Evolutionary conservation across 2,113 vertebrate genomes (phyloP).

Genomic region (Pomatorhinus ruficollis): DNA sequence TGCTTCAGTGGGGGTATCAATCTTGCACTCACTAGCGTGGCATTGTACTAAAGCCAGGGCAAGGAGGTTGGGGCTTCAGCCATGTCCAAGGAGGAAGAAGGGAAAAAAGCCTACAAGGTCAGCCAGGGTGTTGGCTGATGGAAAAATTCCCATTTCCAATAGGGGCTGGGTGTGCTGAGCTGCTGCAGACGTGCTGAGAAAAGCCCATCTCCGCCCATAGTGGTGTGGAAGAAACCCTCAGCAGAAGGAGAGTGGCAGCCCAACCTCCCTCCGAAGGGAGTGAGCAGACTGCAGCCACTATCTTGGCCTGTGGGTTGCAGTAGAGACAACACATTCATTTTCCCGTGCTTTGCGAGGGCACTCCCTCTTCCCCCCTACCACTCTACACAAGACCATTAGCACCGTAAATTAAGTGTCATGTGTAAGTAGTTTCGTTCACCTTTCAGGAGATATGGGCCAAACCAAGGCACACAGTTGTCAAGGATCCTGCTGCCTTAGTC

Average conservation of each 20-base stretch:
- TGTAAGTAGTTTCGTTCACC: not conserved
- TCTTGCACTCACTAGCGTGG: not conserved
- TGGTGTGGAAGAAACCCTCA: not conserved
- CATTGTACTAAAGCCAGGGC: not conserved
- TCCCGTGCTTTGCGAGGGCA: constrained; percentile 1
- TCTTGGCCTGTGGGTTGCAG: constrained; percentile 65
- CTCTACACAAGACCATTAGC: constrained; percentile 32
- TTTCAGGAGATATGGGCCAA: constrained; percentile 13
- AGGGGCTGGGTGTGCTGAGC: fast-evolving
- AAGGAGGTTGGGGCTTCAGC: not conserved
- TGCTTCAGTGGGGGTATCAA: not conserved
- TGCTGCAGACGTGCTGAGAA: not conserved
- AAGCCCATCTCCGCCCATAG: not conserved
- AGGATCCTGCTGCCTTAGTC: constrained; percentile 14
- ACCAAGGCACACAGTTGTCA: not conserved
- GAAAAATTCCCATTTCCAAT: not conserved
- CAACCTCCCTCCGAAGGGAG: not conserved
- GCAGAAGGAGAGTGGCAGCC: not conserved
- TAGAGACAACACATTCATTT: constrained; percentile 59
- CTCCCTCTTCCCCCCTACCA: constrained; percentile 48
- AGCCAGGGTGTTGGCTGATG: not conserved
- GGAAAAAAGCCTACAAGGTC: not conserved
- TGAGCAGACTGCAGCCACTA: constrained; percentile 49
- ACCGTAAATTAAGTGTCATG: not conserved
- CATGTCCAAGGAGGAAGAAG: not conserved